These are phyloP conservation scores for Rugalucina vietnamica DNA, from an alignment of 2,888 invertebrate species.

Conservation along the genomic window DNA sequence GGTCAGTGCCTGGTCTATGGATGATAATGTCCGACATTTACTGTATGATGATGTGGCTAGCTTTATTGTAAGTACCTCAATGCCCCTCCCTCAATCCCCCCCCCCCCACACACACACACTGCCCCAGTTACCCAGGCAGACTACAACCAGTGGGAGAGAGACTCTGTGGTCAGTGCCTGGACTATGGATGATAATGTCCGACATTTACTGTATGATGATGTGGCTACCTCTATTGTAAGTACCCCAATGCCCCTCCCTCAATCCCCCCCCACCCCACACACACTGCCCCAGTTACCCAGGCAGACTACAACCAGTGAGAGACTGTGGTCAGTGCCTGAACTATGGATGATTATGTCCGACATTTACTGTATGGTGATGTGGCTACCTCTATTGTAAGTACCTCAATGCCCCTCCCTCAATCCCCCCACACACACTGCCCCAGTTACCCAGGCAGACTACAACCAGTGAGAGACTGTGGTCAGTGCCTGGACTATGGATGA, in stretches of 20 bases:
- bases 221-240: conserved; percentile 67
- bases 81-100: no score
- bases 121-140: conserved; percentile 50
- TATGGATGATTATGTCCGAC: conserved; percentile 77
- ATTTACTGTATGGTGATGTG: conserved; percentile 76
- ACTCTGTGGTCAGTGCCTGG: conserved; percentile 79
- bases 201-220: conserved; percentile 77
- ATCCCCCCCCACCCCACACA: no score
- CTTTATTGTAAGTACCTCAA: conserved; percentile 69
- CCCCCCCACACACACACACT: no score
- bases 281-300: no score
- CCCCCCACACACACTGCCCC: no score
- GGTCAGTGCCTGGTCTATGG: conserved; percentile 79
- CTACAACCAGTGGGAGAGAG: conserved; percentile 62
- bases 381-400: conserved; percentile 65
- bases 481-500: conserved; percentile 81
- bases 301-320: conserved; percentile 58
- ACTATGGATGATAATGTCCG: conserved; percentile 78
- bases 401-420: neutral
- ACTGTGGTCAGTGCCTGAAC: conserved; percentile 79
- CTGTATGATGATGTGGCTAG: conserved; percentile 76
- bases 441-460: conserved; percentile 50
- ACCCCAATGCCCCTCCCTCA: no score
- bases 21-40: conserved; percentile 76
- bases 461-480: conserved; percentile 70